Base-by-base conservation (phyloP, 2,113 vertebrate species). In the Cariama cristata region DNA sequence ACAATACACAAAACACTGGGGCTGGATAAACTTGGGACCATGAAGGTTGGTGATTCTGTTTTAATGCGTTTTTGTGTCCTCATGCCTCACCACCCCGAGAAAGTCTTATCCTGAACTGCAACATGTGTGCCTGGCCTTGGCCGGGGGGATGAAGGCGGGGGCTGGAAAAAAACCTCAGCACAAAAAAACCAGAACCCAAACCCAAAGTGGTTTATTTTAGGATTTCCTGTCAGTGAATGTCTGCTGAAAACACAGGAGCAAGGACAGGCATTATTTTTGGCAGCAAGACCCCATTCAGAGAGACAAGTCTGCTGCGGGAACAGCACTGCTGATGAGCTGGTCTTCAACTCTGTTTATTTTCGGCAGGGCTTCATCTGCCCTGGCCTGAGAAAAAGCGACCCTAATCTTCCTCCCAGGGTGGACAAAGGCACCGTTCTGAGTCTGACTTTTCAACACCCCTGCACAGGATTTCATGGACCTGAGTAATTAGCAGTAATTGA, bases 121-220 rank as follows among this genome's bases (percentile, higher is more conserved):
- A 40, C 38, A 47, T 86, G n/a, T 91, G 80, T 88, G 92, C 50
- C 85, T 97, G 86, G 71, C 93, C 74, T 95, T 77, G 89, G 73
- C 80, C 9, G 0, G 32, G 59, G 69, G 59, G 28, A 68, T 0
- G 1, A 92, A 93, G 77, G 85, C 30, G 9, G 74, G 77, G 73
- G 50, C 67, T 96, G 93, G 83, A 79, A 95, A 95, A 93, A 95
- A 89, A 64, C 95, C 63, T 83, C 88, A 92, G 79, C 14, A 7
- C 77, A 89, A 93, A 93, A 84, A 79, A 85, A 30, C 13, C 80
- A 92, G 94, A 97, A 90, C 64, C 63, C 67, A 90, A 97, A 79
- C 44, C 79, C 90, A 86, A 82, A 95, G 96, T 84, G 40, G 82
- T 98, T 92, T 96, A 96, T 97, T 97, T 97, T 97, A 96, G 96